These are phyloP conservation scores for Drosophila pseudoobscura DNA, from an alignment of 1,140 invertebrate species.

Conservation along the genomic window DNA sequence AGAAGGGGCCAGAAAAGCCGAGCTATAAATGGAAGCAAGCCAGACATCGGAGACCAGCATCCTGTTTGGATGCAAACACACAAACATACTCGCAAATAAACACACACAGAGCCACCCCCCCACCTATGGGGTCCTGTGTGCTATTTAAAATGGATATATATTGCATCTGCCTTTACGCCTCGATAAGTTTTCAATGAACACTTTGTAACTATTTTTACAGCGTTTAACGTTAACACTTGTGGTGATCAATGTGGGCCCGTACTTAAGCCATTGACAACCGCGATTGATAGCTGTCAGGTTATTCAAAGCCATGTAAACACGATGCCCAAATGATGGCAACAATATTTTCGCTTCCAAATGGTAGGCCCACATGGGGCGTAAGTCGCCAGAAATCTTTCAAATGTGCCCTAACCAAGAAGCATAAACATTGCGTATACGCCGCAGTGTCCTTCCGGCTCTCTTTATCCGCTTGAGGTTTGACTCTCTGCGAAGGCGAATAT, in stretches of 20 bases:
- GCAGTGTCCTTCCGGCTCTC: slow-evolving; percentile 35
- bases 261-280: not conserved
- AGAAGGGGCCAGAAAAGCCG: not conserved
- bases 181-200: slow-evolving; percentile 80
- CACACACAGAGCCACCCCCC: slow-evolving; percentile 6
- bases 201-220: slow-evolving; percentile 80
- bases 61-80: slow-evolving; percentile 39
- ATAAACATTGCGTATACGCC: slow-evolving; percentile 39
- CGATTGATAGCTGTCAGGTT: not conserved
- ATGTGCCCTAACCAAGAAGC: not conserved
- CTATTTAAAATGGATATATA: slow-evolving; percentile 69
- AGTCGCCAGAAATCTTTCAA: not conserved
- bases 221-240: slow-evolving; percentile 62
- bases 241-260: slow-evolving; percentile 37
- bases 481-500: not conserved
- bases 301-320: not conserved
- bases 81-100: slow-evolving; percentile 9
- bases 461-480: slow-evolving; percentile 25
- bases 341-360: not conserved
- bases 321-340: not conserved
- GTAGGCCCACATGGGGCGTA: too few species aligned
- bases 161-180: slow-evolving; percentile 66
- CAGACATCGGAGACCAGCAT: slow-evolving; percentile 39
- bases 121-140: slow-evolving; percentile 9
- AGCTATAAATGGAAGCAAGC: slow-evolving; percentile 58